phyloP scores from a whole-genome alignment of 1,140 invertebrate genomes.

The Limonius californicus region DNA sequence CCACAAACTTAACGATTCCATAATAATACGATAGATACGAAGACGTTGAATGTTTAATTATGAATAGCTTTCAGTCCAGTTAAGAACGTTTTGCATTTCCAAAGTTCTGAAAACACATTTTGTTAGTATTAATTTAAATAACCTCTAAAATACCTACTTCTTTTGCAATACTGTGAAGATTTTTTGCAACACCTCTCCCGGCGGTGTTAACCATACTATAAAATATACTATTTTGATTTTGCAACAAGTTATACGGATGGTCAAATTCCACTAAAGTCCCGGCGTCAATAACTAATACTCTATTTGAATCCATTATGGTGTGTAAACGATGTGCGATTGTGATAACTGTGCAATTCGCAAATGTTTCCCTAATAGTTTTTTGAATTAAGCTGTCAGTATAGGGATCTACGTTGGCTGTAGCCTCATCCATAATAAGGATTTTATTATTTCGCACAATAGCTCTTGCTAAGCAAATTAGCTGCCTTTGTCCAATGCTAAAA shows the following conservation, averaged over 20 bases:
- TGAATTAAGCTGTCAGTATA: conserved; percentile 68
- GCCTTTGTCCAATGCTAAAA: too few species aligned
- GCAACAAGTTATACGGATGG: conserved; percentile 58
- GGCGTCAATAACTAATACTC: conserved; percentile 59
- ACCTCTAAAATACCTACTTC: too few species aligned
- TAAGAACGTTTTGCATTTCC: too few species aligned
- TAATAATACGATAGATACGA: too few species aligned
- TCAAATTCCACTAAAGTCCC: conserved; percentile 63
- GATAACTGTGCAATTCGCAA: conserved; percentile 72
- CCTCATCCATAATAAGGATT: conserved; percentile 64
- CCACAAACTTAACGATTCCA: too few species aligned
- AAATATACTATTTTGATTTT: conserved; percentile 56
- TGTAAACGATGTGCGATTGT: conserved; percentile 84
- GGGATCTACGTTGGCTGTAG: too few species aligned
- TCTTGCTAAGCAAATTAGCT: conserved; percentile 68
- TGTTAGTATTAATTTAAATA: too few species aligned
- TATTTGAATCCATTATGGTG: conserved; percentile 68
- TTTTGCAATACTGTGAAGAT: background rate
- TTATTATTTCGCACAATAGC: conserved; percentile 69
- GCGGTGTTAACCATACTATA: conserved; percentile 54
- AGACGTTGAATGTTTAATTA: too few species aligned
- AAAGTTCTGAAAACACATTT: too few species aligned
- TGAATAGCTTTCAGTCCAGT: too few species aligned
- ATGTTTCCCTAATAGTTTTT: conserved; percentile 68
- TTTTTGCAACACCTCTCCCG: background rate